Conservation (phyloP, 2,113 vertebrate genomes). For the Pachypanchax playfairii region DNA sequence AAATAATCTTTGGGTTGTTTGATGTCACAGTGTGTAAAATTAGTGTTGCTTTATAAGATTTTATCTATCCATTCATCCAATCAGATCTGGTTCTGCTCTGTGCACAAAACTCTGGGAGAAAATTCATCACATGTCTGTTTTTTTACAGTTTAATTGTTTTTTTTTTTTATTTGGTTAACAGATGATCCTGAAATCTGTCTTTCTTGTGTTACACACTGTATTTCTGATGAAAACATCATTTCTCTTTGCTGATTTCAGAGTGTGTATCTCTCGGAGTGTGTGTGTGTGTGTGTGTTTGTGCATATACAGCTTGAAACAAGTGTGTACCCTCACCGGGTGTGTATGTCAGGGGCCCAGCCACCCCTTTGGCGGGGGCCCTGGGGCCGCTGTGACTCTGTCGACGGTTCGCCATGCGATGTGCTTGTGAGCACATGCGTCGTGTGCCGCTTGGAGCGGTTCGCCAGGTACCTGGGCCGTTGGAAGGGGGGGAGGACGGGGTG, state of each 20-base stretch:
- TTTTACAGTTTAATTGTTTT: too few species aligned
- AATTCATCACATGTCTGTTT: too few species aligned
- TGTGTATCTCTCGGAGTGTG: not conserved
- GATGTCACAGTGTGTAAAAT: too few species aligned
- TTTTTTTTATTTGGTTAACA: too few species aligned
- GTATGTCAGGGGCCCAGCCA: conserved; percentile 89
- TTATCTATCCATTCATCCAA: too few species aligned
- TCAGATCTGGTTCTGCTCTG: too few species aligned
- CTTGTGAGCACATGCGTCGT: conserved; percentile 92
- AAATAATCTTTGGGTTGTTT: too few species aligned
- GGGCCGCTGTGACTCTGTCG: conserved; percentile 92
- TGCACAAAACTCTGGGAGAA: too few species aligned
- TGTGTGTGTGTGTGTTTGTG: conserved; percentile 51
- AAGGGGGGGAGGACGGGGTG: conserved; percentile 69
- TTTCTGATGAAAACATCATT: not conserved
- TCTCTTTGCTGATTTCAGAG: not conserved
- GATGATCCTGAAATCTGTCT: too few species aligned
- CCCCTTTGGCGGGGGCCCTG: conserved; percentile 93
- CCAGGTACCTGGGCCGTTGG: conserved; percentile 94
- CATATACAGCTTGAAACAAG: conserved; percentile 59
- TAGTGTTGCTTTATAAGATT: too few species aligned
- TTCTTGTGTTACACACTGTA: not conserved
- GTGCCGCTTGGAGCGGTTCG: conserved; percentile 99
- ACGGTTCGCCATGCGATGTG: conserved; percentile 90
- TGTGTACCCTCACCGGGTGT: conserved; percentile 92